Evolutionary conservation across 2,888 invertebrate species (phyloP).

Genomic region (Noctua janthina): DNA sequence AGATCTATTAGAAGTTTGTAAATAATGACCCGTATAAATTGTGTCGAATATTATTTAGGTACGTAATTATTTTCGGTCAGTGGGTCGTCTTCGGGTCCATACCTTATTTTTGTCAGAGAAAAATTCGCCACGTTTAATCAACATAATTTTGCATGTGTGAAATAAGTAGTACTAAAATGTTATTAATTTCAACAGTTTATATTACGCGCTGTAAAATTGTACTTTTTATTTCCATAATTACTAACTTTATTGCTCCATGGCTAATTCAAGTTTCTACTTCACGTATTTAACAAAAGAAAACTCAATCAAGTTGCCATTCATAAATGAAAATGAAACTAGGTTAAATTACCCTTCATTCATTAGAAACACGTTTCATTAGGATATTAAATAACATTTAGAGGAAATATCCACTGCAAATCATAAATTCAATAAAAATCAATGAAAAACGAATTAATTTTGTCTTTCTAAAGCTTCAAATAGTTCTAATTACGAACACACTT

Average conservation of each 20-base stretch:
- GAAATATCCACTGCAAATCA: constrained; percentile 14
- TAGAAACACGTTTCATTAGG: constrained; percentile 17
- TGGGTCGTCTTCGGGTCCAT: too few species aligned
- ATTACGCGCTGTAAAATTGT: background rate
- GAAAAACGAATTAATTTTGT: background rate
- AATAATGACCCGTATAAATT: too few species aligned
- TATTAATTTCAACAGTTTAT: background rate
- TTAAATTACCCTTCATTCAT: constrained; percentile 24
- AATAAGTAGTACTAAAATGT: background rate
- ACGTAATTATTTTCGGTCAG: background rate
- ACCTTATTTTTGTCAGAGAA: background rate
- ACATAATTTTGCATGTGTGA: background rate
- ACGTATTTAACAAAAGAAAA: constrained; percentile 9
- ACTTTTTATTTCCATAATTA: background rate
- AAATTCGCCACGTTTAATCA: background rate
- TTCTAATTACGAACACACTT: background rate
- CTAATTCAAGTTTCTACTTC: background rate
- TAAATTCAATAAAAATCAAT: constrained; percentile 28
- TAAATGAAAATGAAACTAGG: constrained; percentile 7
- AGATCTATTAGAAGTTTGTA: too few species aligned
- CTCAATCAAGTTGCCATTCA: constrained; percentile 4
- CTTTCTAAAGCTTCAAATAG: constrained; percentile 15
- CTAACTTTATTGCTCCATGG: background rate
- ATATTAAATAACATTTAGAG: constrained; percentile 3
- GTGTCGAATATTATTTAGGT: background rate